A percentile compares a stretch with the other conserved stretches of the same genome.
Evolutionary conservation across 92 coral and sea anemone genomes (phyloP).

Genomic region (Phenganax stokvisi): DNA sequence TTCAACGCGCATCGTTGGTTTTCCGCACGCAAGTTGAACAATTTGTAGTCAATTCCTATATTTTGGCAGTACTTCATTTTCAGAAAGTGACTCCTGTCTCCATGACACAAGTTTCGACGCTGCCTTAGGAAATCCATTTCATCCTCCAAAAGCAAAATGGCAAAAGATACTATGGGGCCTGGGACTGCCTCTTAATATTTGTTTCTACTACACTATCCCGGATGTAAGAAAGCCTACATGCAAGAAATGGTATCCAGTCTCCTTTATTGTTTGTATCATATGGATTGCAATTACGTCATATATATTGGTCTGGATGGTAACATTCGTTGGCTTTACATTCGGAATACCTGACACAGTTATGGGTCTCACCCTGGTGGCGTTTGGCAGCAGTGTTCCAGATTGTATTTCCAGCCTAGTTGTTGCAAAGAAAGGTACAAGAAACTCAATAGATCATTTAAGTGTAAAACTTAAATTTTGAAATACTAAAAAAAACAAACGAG

Average conservation of each 20-base stretch:
- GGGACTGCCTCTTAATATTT: slow-evolving; percentile 73
- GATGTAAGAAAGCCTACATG: slow-evolving; percentile 77
- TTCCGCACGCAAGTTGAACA: too few species aligned
- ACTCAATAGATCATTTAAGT: too few species aligned
- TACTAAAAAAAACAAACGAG: too few species aligned
- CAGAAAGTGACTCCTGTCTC: slow-evolving; percentile 11
- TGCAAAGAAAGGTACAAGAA: slow-evolving; percentile 75
- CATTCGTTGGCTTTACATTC: slow-evolving; percentile 89
- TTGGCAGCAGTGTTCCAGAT: slow-evolving; percentile 98
- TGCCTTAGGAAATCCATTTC: slow-evolving; percentile 78
- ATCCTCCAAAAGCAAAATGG: slow-evolving; percentile 76
- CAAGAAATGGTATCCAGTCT: slow-evolving; percentile 67
- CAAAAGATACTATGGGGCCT: slow-evolving; percentile 70
- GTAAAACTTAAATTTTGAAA: too few species aligned
- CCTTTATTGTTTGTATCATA: slow-evolving; percentile 75
- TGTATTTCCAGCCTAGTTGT: slow-evolving; percentile 93
- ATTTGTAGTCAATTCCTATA: too few species aligned
- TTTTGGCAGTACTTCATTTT: not conserved
- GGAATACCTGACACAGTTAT: slow-evolving; percentile 90
- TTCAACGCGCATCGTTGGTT: too few species aligned
- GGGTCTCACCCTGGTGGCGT: slow-evolving; percentile 96
- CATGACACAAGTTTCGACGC: slow-evolving; percentile 49
- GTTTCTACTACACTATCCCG: slow-evolving; percentile 76
- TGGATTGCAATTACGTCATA: slow-evolving; percentile 98
- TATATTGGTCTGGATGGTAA: slow-evolving; percentile 97